Percentiles rank a stretch among this genome's conserved stretches.
Conservation (phyloP, 2,888 invertebrate species). For the Mythimna vitellina region DNA sequence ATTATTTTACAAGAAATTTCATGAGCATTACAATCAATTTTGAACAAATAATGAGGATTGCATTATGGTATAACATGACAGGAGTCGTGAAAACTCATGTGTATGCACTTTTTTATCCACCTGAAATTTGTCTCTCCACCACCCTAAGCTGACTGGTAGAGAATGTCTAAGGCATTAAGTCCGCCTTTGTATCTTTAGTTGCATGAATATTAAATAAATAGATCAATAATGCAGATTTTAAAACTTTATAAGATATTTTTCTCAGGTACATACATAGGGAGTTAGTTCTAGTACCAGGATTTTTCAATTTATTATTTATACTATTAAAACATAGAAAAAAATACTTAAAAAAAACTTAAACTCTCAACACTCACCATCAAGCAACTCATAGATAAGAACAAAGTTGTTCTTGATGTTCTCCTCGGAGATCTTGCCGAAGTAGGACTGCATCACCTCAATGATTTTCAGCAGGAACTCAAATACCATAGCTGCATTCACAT, state of each 20-base stretch:
- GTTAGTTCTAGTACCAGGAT: background rate
- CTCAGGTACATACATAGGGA: background rate
- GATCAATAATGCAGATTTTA: too few relatives aligned
- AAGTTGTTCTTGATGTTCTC: slow-evolving; percentile 99
- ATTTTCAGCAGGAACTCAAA: slow-evolving; percentile 99
- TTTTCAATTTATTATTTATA: background rate
- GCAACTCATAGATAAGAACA: slow-evolving; percentile 99
- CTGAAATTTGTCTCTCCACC: too few relatives aligned
- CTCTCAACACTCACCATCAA: slow-evolving; percentile 94
- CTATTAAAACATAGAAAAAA: background rate
- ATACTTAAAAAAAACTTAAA: background rate
- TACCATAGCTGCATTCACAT: slow-evolving; percentile 99
- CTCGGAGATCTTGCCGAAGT: slow-evolving; percentile 99
- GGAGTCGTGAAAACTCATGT: too few relatives aligned
- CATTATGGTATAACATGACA: too few relatives aligned
- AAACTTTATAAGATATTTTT: too few relatives aligned
- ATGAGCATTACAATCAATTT: too few relatives aligned
- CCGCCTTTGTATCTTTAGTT: too few relatives aligned
- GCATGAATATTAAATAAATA: too few relatives aligned
- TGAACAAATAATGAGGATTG: background rate
- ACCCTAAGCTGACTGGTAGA: too few relatives aligned
- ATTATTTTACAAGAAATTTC: too few relatives aligned
- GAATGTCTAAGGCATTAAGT: too few relatives aligned
- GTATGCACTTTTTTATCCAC: background rate
- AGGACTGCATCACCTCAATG: slow-evolving; percentile 99